phyloP scores from a whole-genome alignment of 2,888 invertebrate species.

The Epinotia demarniana region DNA sequence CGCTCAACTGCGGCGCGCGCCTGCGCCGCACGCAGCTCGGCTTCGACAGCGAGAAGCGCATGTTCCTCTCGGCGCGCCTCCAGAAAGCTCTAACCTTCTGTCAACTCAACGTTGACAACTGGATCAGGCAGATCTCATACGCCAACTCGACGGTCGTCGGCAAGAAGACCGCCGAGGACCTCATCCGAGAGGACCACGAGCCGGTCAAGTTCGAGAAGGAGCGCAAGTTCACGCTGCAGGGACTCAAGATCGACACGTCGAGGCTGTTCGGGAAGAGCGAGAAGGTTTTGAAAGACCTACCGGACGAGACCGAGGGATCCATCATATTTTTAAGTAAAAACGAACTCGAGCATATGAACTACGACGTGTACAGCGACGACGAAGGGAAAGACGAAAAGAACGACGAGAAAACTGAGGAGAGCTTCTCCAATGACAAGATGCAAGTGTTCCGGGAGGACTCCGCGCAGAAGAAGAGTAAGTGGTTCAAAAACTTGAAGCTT shows the following conservation, averaged over 20 bases:
- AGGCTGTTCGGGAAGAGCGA: constrained; percentile 81
- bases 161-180: constrained; percentile 81
- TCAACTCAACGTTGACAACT: constrained; percentile 86
- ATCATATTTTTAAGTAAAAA: constrained; percentile 88
- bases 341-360: constrained; percentile 86
- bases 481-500: constrained; percentile 87
- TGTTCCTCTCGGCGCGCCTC: constrained; percentile 86
- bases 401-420: constrained; percentile 73
- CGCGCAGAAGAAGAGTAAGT: constrained; percentile 85
- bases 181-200: constrained; percentile 83
- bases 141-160: constrained; percentile 72
- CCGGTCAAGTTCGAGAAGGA: constrained; percentile 82
- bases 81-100: constrained; percentile 87
- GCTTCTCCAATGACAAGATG: constrained; percentile 79
- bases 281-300: constrained; percentile 80
- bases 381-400: constrained; percentile 79
- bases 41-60: constrained; percentile 85
- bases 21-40: constrained; percentile 85
- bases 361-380: constrained; percentile 82
- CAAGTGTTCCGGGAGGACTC: constrained; percentile 81
- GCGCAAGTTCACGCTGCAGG: constrained; percentile 81
- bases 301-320: constrained; percentile 86
- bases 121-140: constrained; percentile 86
- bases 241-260: constrained; percentile 79
- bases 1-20: constrained; percentile 72